These are phyloP conservation scores for Elmis aenea DNA, from an alignment of 2,888 invertebrate genomes.

Conservation along the genomic window DNA sequence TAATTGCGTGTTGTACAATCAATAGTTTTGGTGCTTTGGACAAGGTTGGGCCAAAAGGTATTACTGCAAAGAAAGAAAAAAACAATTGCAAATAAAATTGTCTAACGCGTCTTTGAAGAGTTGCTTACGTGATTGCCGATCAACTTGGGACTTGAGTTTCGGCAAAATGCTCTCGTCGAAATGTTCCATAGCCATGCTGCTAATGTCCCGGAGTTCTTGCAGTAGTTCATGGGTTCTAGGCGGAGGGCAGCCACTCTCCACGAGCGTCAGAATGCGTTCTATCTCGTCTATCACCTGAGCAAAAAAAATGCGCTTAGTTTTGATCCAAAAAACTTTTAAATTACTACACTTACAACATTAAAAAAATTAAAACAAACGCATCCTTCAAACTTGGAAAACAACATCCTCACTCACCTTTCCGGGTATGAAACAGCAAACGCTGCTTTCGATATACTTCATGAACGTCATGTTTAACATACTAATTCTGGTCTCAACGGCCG, in stretches of 20 bases:
- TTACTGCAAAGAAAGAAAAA: too few species aligned
- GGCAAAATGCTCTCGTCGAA: slow-evolving; percentile 86
- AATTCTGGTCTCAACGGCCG: slow-evolving; percentile 84
- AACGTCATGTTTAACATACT: slow-evolving; percentile 93
- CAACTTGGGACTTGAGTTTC: slow-evolving; percentile 33
- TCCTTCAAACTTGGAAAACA: slow-evolving; percentile 1
- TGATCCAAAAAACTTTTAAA: slow-evolving; percentile 2
- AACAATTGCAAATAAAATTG: too few species aligned
- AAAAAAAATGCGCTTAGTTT: slow-evolving; percentile 20
- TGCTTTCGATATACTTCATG: slow-evolving; percentile 78
- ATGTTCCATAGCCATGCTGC: slow-evolving; percentile 94
- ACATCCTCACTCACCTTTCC: slow-evolving; percentile 65
- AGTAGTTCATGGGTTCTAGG: slow-evolving; percentile 72
- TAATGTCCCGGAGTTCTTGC: slow-evolving; percentile 85
- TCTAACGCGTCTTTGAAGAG: too few species aligned
- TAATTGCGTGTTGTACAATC: slow-evolving; percentile 21
- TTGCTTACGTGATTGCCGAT: slow-evolving; percentile 18
- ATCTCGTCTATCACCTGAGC: slow-evolving; percentile 87
- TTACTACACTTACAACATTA: not conserved
- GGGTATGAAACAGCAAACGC: slow-evolving; percentile 87
- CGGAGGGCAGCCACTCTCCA: slow-evolving; percentile 65
- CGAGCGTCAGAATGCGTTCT: slow-evolving; percentile 63
- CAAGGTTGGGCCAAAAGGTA: too few species aligned
- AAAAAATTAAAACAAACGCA: too few species aligned
- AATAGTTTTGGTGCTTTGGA: slow-evolving; percentile 23